Base-by-base conservation (phyloP, 1,140 invertebrate genomes). In the Ptiloglossa arizonensis region DNA sequence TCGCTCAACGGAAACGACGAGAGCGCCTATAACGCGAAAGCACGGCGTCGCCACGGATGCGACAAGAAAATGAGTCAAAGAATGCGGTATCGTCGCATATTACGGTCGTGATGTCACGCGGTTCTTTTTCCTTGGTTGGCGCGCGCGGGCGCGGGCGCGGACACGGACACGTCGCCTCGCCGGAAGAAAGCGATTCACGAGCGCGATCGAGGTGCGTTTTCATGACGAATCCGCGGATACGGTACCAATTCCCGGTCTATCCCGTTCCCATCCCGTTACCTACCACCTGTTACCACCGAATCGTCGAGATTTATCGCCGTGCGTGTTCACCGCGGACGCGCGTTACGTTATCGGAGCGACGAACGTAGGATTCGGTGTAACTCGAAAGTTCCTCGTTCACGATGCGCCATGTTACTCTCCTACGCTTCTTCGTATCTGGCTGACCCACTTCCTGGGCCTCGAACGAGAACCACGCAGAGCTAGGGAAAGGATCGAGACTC, bases 391-490 rank as follows among this genome's bases (percentile, higher is more conserved):
- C 52, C 52, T 29, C 41, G 63, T 35, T 38, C 75, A 50, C 69
- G 52, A 44, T 27, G 78, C 44, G 52, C 62, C 60, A 41, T 44
- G 48, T 52, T 81, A 66, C 29, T 85, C 84, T 85, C 72, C 83
- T 86, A 86, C 80, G 78, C 81, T 79, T 69, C 59, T 80, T 86
- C 84, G 76, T 86, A 83, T 86, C 84, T 86, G 82, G 66, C 35
- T 86, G 85, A 86, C 85, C 85, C 78, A 86, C 83, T 86, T 86
- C 70, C 63, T 52, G 59, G 64, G 41, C 52, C 78, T 48, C 52
- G 62, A 46, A 81, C 74, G 63, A 84, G 83, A 84, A 85, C 38
- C 69, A 79, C 59, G 57, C 64, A 70, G 57, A 59, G 62, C 78
- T 81, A 79, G 82, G 78, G 83, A 84, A 85, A 85, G 79, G 83